Conservation (phyloP, 2,797 vertebrate genomes). For the Picus viridis region DNA sequence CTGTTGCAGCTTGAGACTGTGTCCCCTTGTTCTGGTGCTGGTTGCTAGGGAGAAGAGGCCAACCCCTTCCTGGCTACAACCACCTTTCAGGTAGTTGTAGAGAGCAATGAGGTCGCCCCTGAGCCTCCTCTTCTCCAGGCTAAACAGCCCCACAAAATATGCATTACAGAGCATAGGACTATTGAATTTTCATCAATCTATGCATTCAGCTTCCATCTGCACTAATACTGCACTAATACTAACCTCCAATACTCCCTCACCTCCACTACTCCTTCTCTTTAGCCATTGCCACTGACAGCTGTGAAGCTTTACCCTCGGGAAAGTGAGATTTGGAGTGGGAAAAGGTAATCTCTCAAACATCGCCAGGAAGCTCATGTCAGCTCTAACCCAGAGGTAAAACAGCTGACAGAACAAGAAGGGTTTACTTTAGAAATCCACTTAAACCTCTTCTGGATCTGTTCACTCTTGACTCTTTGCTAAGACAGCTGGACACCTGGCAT, state of each 20-base stretch:
- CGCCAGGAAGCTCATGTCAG: not conserved
- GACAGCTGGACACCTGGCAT: not conserved
- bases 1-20: too few species aligned
- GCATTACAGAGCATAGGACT: not conserved
- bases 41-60: too few species aligned
- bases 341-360: not conserved
- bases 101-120: too few species aligned
- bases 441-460: not conserved
- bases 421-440: constrained; percentile 4
- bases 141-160: not conserved
- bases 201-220: not conserved
- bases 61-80: too few species aligned
- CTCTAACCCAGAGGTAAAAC: not conserved
- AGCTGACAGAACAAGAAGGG: not conserved
- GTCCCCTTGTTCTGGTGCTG: too few species aligned
- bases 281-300: not conserved
- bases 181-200: not conserved
- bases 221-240: not conserved
- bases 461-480: not conserved
- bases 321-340: not conserved
- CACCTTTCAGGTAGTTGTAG: too few species aligned
- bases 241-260: not conserved
- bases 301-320: not conserved
- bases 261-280: not conserved
- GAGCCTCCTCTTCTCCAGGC: too few species aligned